A percentile compares a stretch with the other conserved stretches of the same genome.
Conservation (phyloP, 2,113 vertebrate species). For the Pterophyllum scalare region DNA sequence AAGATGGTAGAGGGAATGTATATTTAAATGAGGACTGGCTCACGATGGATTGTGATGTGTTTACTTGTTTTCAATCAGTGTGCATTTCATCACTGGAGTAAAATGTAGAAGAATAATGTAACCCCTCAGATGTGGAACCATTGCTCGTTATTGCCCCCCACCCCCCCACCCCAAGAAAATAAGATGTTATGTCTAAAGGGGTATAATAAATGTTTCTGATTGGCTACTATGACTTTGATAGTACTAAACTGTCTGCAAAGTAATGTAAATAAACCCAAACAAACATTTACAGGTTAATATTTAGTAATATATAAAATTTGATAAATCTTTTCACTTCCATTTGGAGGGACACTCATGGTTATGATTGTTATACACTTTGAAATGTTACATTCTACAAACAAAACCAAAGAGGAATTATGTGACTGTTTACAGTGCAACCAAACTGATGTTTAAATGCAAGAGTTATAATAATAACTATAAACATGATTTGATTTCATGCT, state of each 20-base stretch:
- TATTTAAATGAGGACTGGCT: constrained; percentile 35
- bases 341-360: background rate
- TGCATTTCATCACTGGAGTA: constrained; percentile 39
- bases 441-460: accelerated
- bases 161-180: background rate
- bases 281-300: background rate
- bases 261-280: background rate
- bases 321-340: accelerated
- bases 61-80: constrained; percentile 61
- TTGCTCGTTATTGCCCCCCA: background rate
- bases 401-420: background rate
- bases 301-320: background rate
- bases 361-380: background rate
- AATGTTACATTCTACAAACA: background rate
- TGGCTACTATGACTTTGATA: background rate
- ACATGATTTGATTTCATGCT: background rate
- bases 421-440: background rate
- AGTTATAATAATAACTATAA: background rate
- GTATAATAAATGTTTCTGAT: background rate
- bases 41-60: constrained; percentile 29
- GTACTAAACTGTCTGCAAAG: too few species aligned
- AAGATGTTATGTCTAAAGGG: background rate
- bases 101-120: background rate
- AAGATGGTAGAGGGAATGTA: constrained; percentile 17
- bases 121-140: accelerated